Conservation (phyloP, 2,797 vertebrate species). For the Gymnopithys bicolor region DNA sequence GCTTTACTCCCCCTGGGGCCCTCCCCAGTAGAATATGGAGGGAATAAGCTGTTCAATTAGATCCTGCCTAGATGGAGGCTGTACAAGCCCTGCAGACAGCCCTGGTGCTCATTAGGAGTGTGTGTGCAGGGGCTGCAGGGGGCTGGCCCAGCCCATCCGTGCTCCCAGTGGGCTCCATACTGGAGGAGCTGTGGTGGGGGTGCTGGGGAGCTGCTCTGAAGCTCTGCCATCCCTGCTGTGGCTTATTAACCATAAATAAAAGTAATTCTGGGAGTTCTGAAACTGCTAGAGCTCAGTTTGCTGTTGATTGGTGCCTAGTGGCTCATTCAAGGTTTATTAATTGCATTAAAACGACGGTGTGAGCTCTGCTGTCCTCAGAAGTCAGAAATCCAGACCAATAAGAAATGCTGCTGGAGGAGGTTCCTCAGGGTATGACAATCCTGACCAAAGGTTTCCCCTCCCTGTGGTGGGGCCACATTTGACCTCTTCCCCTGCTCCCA, state of each 20-base stretch:
- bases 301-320: slow-evolving; percentile 39
- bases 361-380: background rate
- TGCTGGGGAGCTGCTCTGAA: slow-evolving; percentile 16
- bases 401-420: background rate
- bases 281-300: slow-evolving; percentile 15
- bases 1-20: background rate
- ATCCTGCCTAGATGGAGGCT: background rate
- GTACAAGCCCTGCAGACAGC: background rate
- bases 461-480: background rate
- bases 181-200: background rate
- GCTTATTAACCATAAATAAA: slow-evolving; percentile 46
- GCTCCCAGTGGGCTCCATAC: background rate
- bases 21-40: background rate
- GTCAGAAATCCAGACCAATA: background rate
- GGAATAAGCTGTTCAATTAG: slow-evolving; percentile 13
- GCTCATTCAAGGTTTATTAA: slow-evolving; percentile 57
- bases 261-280: slow-evolving; percentile 7
- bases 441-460: background rate
- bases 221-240: slow-evolving; percentile 37
- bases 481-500: background rate
- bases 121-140: background rate
- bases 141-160: background rate
- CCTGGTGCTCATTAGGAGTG: background rate
- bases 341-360: background rate
- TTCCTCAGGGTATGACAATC: background rate